phyloP scores from a whole-genome alignment of 35 echinoderm and acorn worm genomes.

The Apostichopus californicus region DNA sequence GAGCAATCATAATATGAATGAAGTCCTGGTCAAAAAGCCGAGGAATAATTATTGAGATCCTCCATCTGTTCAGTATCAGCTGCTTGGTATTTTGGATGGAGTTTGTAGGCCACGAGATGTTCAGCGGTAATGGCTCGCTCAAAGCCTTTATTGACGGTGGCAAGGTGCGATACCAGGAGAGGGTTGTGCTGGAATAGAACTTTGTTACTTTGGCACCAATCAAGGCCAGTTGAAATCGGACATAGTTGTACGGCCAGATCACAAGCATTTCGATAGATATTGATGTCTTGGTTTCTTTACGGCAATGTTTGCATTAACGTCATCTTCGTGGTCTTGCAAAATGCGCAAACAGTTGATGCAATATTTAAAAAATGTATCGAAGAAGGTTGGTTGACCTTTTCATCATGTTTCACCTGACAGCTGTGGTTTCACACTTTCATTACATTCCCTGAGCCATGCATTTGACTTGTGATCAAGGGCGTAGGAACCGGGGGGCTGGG shows the following conservation, averaged over 20 bases:
- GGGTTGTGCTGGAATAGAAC: background rate
- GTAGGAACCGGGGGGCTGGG: too few relatives aligned
- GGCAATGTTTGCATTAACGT: too few relatives aligned
- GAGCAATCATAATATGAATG: background rate
- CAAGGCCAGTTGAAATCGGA: background rate
- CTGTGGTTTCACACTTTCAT: too few relatives aligned
- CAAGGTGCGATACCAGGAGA: background rate
- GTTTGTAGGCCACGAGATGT: conserved; percentile 1
- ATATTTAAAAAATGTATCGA: too few relatives aligned
- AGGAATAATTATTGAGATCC: background rate
- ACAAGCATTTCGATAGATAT: background rate
- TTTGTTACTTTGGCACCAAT: background rate
- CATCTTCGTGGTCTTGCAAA: too few relatives aligned
- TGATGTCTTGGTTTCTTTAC: background rate
- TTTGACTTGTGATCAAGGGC: too few relatives aligned
- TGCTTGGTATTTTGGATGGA: background rate
- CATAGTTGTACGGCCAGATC: background rate
- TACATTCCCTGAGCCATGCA: too few relatives aligned
- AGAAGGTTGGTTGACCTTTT: too few relatives aligned
- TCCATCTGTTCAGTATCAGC: background rate
- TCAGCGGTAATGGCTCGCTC: background rate
- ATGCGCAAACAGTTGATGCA: too few relatives aligned
- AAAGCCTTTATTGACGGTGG: background rate
- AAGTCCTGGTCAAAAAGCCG: background rate
- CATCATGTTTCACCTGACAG: too few relatives aligned